phyloP scores from a whole-genome alignment of 2,113 vertebrate genomes.

The Epinephelus lanceolatus region DNA sequence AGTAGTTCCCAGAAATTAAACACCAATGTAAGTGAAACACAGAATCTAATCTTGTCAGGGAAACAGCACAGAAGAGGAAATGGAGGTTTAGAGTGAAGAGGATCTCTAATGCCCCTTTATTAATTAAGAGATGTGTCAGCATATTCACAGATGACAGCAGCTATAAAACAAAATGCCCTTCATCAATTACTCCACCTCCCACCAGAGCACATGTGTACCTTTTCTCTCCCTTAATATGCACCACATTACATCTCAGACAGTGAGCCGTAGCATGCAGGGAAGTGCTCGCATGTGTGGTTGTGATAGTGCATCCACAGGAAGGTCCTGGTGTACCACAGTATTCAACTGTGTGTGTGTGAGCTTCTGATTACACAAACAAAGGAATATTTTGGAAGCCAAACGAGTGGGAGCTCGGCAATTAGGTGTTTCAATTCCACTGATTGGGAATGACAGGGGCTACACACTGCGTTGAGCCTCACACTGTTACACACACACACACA shows the following conservation, averaged over 20 bases:
- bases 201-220: constrained; percentile 33
- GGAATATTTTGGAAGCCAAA: constrained; percentile 79
- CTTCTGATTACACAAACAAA: constrained; percentile 79
- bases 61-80: constrained; percentile 5
- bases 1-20: neutral
- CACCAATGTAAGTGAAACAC: neutral
- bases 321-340: constrained; percentile 15
- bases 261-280: neutral
- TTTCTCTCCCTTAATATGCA: constrained; percentile 14
- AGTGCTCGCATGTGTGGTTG: neutral
- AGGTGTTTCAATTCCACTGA: constrained; percentile 82
- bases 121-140: constrained; percentile 73
- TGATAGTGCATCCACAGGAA: constrained; percentile 5
- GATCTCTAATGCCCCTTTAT: constrained; percentile 56
- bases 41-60: constrained; percentile 26
- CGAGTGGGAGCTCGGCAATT: constrained; percentile 80
- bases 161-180: constrained; percentile 70
- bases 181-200: constrained; percentile 64
- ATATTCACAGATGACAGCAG: constrained; percentile 59
- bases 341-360: constrained; percentile 27
- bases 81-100: constrained; percentile 29
- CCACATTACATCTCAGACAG: neutral
- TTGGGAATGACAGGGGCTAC: constrained; percentile 86
- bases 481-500: constrained; percentile 34
- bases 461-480: constrained; percentile 54